These are phyloP conservation scores for Ramphastos sulfuratus DNA, from an alignment of 2,113 vertebrate genomes.

Conservation along the genomic window DNA sequence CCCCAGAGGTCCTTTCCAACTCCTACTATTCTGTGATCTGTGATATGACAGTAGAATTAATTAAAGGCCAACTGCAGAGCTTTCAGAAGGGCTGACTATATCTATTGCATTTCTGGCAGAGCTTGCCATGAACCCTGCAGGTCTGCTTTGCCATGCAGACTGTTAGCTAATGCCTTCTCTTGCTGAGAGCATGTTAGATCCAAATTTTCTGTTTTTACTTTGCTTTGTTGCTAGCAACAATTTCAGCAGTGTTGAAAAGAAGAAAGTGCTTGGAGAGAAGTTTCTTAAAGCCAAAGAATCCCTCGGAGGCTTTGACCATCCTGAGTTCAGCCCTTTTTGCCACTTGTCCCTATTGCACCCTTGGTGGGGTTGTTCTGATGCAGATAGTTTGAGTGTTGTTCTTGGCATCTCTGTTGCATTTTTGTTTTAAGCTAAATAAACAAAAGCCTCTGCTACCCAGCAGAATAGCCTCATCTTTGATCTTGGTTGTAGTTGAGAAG, in stretches of 20 bases:
- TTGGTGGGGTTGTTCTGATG: background rate
- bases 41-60: background rate
- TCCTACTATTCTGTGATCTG: too few species aligned
- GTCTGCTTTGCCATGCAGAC: background rate
- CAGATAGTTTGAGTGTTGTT: background rate
- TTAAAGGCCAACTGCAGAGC: background rate
- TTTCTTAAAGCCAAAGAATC: conserved; percentile 19
- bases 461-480: background rate
- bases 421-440: background rate
- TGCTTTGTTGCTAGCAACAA: conserved; percentile 13
- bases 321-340: background rate
- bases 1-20: too few species aligned
- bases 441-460: background rate
- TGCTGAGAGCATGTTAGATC: background rate
- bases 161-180: background rate
- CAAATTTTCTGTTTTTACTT: background rate
- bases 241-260: background rate
- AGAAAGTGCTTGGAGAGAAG: conserved; percentile 1
- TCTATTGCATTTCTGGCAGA: background rate
- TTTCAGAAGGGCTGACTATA: background rate
- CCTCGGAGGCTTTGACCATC: background rate
- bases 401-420: conserved; percentile 5
- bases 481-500: background rate
- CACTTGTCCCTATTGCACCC: background rate
- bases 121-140: background rate